A percentile compares a stretch with the other conserved stretches of the same genome.
phyloP scores from a whole-genome alignment of 64 coral and sea anemone species.

The Catalaphyllia jardinei region DNA sequence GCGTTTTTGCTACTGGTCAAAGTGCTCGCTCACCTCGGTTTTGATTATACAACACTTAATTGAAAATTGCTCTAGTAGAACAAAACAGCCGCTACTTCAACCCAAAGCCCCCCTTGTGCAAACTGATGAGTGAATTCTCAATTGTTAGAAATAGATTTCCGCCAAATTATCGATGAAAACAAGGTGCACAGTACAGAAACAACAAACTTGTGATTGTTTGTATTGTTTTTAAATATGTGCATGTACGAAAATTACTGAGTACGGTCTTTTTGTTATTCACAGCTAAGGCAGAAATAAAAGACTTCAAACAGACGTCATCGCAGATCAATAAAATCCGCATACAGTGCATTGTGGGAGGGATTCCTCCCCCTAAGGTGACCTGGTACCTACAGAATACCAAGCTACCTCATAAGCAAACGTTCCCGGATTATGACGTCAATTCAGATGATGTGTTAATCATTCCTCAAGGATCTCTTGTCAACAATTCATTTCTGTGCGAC shows the following conservation, averaged over 20 bases:
- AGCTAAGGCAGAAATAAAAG: conserved; percentile 52
- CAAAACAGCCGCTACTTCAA: too few relatives aligned
- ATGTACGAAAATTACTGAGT: background rate
- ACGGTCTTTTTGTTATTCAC: background rate
- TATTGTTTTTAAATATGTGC: too few relatives aligned
- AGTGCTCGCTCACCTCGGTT: too few relatives aligned
- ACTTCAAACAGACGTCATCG: conserved; percentile 35
- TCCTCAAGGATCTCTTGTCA: conserved; percentile 33
- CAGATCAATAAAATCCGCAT: conserved; percentile 11
- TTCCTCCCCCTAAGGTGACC: conserved; percentile 49
- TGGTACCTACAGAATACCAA: conserved; percentile 57
- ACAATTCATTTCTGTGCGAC: conserved; percentile 61
- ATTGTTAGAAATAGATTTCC: too few relatives aligned
- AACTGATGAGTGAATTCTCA: too few relatives aligned
- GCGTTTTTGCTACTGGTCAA: too few relatives aligned
- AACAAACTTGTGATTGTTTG: too few relatives aligned
- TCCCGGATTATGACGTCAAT: conserved; percentile 59
- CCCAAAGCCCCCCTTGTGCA: too few relatives aligned
- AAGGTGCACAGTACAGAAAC: too few relatives aligned
- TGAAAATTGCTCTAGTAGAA: too few relatives aligned
- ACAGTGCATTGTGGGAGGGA: conserved; percentile 58
- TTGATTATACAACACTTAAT: too few relatives aligned
- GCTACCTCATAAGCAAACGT: conserved; percentile 44
- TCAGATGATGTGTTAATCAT: conserved; percentile 28
- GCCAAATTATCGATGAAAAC: too few relatives aligned